Percentiles rank a stretch among this genome's conserved stretches.
phyloP scores from a whole-genome alignment of 2,797 vertebrate species.

The Anabas testudineus region DNA sequence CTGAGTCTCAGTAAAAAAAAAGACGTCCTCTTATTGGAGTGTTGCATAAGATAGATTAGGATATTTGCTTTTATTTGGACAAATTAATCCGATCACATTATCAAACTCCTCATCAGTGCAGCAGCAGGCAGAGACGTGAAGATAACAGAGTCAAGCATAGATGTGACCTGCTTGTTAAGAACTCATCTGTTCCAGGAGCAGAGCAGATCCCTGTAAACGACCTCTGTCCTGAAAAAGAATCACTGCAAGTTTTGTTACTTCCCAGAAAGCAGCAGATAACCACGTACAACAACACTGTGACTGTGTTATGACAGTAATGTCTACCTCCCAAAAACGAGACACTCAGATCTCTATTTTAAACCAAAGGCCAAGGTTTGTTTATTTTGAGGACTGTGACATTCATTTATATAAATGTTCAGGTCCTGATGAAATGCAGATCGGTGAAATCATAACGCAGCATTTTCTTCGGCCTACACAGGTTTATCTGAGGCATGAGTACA shows the following conservation, averaged over 20 bases:
- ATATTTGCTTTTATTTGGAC: too few relatives aligned
- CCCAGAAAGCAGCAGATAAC: background rate
- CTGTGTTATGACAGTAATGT: background rate
- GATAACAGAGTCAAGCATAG: background rate
- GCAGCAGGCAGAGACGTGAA: background rate
- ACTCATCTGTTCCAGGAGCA: background rate
- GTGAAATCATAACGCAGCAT: constrained; percentile 32
- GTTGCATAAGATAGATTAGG: background rate
- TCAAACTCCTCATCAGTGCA: background rate
- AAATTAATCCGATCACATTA: too few relatives aligned
- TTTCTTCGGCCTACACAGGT: constrained; percentile 37
- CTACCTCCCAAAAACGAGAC: background rate
- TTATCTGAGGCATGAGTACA: constrained; percentile 54
- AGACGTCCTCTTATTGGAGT: background rate
- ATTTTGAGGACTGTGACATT: constrained; percentile 60
- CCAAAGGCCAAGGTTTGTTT: constrained; percentile 70
- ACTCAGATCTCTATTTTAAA: constrained; percentile 45
- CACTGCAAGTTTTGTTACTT: background rate
- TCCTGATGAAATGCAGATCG: constrained; percentile 36
- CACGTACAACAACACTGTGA: background rate
- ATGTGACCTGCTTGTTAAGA: background rate
- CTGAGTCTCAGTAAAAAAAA: background rate
- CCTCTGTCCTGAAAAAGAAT: too few relatives aligned
- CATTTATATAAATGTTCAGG: constrained; percentile 59
- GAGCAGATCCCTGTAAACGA: too few relatives aligned